phyloP scores from a whole-genome alignment of 2,888 invertebrate species.

The Rosalia funebris region DNA sequence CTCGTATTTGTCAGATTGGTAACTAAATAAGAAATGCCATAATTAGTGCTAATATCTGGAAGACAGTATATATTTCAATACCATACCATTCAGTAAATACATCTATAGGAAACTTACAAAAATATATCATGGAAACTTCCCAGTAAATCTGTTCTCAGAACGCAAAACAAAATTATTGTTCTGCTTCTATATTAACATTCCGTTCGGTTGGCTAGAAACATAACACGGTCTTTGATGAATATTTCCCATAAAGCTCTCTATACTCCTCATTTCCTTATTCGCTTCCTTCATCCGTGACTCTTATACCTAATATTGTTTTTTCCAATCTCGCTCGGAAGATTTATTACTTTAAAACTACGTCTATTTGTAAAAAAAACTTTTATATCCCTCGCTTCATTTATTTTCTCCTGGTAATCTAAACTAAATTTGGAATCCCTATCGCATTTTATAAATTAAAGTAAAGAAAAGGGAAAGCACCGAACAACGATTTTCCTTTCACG shows the following conservation, averaged over 20 bases:
- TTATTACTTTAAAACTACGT: slow-evolving; percentile 23
- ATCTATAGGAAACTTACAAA: too few species aligned
- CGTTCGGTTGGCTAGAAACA: slow-evolving; percentile 13
- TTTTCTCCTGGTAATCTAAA: slow-evolving; percentile 1
- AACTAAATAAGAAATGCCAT: too few species aligned
- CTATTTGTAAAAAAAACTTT: slow-evolving; percentile 22
- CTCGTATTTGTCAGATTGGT: too few species aligned
- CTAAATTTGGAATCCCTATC: slow-evolving; percentile 11
- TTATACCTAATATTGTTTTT: slow-evolving; percentile 25
- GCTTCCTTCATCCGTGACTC: slow-evolving; percentile 17
- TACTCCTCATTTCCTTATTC: slow-evolving; percentile 1
- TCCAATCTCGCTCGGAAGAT: slow-evolving; percentile 17
- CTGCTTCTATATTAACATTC: slow-evolving; percentile 24
- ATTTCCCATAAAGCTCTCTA: slow-evolving; percentile 18
- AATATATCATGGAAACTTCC: too few species aligned
- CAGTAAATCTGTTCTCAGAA: too few species aligned
- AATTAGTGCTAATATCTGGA: too few species aligned
- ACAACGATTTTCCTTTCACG: too few species aligned
- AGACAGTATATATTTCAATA: too few species aligned
- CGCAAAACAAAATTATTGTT: too few species aligned
- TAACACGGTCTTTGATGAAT: slow-evolving; percentile 15
- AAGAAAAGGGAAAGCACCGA: neutral
- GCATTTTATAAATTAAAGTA: slow-evolving; percentile 7
- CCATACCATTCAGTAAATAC: too few species aligned
- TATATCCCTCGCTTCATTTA: slow-evolving; percentile 17